Conservation (phyloP, 2,113 vertebrate species). For the Oryzias woworae region DNA sequence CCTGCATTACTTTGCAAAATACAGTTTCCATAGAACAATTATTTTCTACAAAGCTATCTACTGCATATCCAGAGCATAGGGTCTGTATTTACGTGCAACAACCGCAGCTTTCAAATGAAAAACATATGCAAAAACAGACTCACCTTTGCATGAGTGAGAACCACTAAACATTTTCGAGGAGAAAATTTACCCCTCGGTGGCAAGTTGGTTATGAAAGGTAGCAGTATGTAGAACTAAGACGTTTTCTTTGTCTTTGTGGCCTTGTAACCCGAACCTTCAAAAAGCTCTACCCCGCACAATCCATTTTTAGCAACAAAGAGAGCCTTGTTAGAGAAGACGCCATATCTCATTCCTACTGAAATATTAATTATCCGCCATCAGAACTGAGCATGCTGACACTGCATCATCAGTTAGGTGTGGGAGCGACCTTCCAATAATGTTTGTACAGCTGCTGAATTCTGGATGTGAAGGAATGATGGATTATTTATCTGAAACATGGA, state of each 20-base stretch:
- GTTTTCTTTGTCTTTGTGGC: slow-evolving; percentile 18
- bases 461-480: slow-evolving; percentile 11
- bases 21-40: no score
- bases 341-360: slow-evolving; percentile 9
- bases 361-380: slow-evolving; percentile 19
- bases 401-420: slow-evolving; percentile 11
- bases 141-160: no score
- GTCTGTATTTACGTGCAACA: no score
- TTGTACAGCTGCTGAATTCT: slow-evolving; percentile 38
- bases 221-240: slow-evolving; percentile 10
- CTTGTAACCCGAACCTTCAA: slow-evolving; percentile 11
- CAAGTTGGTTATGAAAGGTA: background rate
- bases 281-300: slow-evolving; percentile 24
- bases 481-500: slow-evolving; percentile 6
- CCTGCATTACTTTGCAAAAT: no score
- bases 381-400: slow-evolving; percentile 4
- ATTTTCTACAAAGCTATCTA: no score
- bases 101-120: no score
- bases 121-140: no score
- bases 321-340: slow-evolving; percentile 11
- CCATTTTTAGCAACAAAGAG: slow-evolving; percentile 26
- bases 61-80: no score
- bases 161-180: no score
- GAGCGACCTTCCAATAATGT: slow-evolving; percentile 25
- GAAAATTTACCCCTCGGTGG: no score